Conservation (phyloP, 2,113 vertebrate genomes). For the Pithys albifrons region DNA sequence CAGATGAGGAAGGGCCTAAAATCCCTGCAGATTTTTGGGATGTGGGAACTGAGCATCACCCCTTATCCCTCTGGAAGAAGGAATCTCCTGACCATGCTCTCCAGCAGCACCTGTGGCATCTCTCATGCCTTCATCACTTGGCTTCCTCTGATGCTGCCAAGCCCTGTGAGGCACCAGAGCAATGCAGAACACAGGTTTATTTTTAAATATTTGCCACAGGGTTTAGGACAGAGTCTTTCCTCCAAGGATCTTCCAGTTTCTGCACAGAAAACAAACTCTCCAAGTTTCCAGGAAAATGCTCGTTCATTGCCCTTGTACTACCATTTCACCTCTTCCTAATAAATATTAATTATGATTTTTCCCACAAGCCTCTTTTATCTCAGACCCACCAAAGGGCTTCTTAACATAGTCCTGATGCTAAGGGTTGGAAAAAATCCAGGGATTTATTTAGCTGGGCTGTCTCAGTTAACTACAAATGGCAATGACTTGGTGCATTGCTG, state of each 20-base stretch:
- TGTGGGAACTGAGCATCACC: background rate
- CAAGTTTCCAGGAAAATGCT: background rate
- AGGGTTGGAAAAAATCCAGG: background rate
- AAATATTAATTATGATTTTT: background rate
- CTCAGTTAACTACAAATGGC: background rate
- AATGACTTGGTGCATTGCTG: accelerated
- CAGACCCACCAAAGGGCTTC: background rate
- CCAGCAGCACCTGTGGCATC: background rate
- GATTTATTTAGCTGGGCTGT: background rate
- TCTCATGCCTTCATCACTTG: background rate
- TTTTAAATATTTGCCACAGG: background rate
- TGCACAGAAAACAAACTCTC: background rate
- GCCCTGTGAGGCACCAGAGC: background rate
- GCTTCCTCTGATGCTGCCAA: background rate
- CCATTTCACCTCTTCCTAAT: background rate
- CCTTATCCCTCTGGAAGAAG: background rate
- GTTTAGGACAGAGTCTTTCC: background rate
- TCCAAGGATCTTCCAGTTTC: background rate
- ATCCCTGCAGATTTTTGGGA: background rate
- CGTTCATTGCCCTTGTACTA: accelerated
- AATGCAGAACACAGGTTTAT: background rate
- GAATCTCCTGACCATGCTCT: background rate
- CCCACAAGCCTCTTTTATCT: background rate
- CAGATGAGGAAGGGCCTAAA: background rate
- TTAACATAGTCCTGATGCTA: background rate